A percentile compares a stretch with the other conserved stretches of the same genome.
These are phyloP conservation scores for Zophobas atratus DNA, from an alignment of 1,140 invertebrate species.

Conservation along the genomic window DNA sequence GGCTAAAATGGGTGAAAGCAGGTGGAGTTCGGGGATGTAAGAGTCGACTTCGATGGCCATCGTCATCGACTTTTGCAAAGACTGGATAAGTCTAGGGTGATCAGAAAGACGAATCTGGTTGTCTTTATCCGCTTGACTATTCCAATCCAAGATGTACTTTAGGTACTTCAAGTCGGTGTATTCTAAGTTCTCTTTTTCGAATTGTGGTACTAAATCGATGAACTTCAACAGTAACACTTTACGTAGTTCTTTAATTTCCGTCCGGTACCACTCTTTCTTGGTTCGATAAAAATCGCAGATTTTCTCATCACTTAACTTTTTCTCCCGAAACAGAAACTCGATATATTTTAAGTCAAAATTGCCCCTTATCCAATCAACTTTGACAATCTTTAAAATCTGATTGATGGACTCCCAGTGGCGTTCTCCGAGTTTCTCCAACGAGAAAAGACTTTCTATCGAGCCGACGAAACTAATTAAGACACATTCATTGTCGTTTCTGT, in stretches of 20 bases:
- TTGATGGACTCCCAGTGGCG: conserved; percentile 42
- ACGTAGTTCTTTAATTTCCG: conserved; percentile 9
- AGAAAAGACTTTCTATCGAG: neutral
- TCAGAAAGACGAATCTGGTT: neutral
- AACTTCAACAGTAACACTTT: conserved; percentile 14
- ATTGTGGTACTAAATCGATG: neutral
- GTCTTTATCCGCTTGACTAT: conserved; percentile 24
- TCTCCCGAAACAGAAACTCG: conserved; percentile 34
- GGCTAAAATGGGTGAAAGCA: neutral
- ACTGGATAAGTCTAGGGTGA: neutral
- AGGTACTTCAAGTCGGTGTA: neutral
- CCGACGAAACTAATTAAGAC: neutral
- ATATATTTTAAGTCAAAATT: conserved; percentile 35
- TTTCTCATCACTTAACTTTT: conserved; percentile 26
- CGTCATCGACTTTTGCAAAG: neutral
- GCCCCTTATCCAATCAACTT: conserved; percentile 4
- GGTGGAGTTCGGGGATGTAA: neutral
- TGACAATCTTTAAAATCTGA: conserved; percentile 17
- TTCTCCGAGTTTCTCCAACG: conserved; percentile 15
- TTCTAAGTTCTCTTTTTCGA: neutral
- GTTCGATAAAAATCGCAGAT: conserved; percentile 4
- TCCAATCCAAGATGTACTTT: conserved; percentile 35
- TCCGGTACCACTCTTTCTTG: neutral
- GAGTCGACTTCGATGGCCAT: neutral
- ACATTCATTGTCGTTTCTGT: conserved; percentile 10